phyloP scores from a whole-genome alignment of 2,888 invertebrate genomes.

The Epinotia bilunana region DNA sequence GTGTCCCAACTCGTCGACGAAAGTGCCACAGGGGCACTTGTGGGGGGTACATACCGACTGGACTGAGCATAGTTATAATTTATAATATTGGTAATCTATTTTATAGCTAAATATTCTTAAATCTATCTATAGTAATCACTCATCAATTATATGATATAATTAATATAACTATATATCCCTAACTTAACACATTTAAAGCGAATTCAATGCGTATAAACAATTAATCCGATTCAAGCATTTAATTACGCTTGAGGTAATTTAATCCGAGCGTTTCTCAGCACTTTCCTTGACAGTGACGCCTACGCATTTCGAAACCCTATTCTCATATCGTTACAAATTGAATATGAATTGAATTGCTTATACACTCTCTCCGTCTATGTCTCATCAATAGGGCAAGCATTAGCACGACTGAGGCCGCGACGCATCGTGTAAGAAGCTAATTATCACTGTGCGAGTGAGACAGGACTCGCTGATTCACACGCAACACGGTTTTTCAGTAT shows the following conservation, averaged over 20 bases:
- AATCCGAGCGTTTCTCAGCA: conserved; percentile 9
- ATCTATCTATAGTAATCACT: no score
- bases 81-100: no score
- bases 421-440: not conserved
- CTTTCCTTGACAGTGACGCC: conserved; percentile 22
- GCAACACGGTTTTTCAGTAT: not conserved
- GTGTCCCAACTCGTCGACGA: no score
- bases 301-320: conserved; percentile 10
- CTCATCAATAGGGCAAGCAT: no score
- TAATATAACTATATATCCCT: not conserved
- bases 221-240: conserved; percentile 26
- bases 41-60: no score
- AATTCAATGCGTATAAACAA: conserved; percentile 9
- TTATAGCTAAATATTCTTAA: no score
- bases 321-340: not conserved
- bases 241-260: conserved; percentile 33
- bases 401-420: no score
- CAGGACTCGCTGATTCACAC: not conserved
- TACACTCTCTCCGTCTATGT: not conserved
- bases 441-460: not conserved
- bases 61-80: no score
- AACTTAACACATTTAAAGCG: not conserved
- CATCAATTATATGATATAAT: no score
- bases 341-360: not conserved
- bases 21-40: no score